A percentile compares a stretch with the other conserved stretches of the same genome.
Evolutionary conservation across 2,797 vertebrate species (phyloP).

Genomic region (Ispidina picta): DNA sequence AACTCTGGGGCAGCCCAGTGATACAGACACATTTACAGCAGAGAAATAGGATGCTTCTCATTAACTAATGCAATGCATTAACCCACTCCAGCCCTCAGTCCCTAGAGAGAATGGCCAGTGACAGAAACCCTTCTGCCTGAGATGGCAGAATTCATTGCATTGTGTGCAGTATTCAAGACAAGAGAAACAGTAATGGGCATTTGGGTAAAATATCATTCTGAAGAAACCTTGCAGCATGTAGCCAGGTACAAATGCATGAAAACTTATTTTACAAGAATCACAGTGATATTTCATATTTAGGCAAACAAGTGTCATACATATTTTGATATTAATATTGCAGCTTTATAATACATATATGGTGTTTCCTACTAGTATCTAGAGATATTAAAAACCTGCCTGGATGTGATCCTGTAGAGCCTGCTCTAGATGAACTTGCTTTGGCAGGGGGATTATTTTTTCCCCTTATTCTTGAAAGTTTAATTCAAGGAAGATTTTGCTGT

Average conservation of each 20-base stretch:
- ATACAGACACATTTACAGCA: background rate
- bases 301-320: background rate
- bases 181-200: background rate
- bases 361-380: background rate
- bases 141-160: background rate
- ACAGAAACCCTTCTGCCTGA: background rate
- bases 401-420: background rate
- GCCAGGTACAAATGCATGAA: background rate
- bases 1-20: background rate
- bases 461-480: background rate
- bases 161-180: background rate
- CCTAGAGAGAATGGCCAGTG: background rate
- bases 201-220: background rate
- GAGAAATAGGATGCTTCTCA: background rate
- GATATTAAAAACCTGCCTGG: background rate
- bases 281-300: background rate
- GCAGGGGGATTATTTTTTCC: background rate
- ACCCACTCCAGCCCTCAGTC: background rate
- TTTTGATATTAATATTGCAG: background rate
- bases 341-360: background rate
- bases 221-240: background rate
- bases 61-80: background rate
- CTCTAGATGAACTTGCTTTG: background rate
- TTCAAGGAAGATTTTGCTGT: background rate
- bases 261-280: background rate